Conservation (phyloP, 2,797 vertebrate species). For the Myotis vivesi region DNA sequence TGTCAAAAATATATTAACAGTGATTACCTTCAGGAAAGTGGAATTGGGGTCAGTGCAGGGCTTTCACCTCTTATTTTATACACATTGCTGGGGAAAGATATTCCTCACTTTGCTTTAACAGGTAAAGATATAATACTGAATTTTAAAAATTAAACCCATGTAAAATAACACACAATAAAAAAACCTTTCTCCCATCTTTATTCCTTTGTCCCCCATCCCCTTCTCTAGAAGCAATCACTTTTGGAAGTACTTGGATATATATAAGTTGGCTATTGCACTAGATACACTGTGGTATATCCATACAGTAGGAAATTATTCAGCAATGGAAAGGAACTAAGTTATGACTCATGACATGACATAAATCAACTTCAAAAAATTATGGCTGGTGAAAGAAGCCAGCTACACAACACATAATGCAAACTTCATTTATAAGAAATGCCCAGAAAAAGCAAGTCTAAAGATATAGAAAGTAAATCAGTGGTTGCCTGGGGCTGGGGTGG, state of each 20-base stretch:
- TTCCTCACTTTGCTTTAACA: neutral
- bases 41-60: too few species aligned
- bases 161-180: neutral
- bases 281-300: neutral
- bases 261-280: neutral
- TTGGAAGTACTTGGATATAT: neutral
- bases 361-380: neutral
- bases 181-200: neutral
- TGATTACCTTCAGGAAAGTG: neutral
- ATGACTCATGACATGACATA: rapidly evolving
- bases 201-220: neutral
- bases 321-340: neutral
- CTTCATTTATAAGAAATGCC: neutral
- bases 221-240: neutral
- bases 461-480: neutral
- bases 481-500: neutral
- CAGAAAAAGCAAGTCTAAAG: neutral
- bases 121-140: neutral
- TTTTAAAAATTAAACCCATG: neutral
- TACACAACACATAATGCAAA: too few species aligned
- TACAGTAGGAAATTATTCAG: rapidly evolving
- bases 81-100: neutral
- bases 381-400: neutral
- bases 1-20: neutral
- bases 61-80: neutral